Evolutionary conservation across 92 coral and sea anemone genomes (phyloP), one percentile per base, ranked within the genome.

Genomic region (Nematostella vectensis): DNA sequence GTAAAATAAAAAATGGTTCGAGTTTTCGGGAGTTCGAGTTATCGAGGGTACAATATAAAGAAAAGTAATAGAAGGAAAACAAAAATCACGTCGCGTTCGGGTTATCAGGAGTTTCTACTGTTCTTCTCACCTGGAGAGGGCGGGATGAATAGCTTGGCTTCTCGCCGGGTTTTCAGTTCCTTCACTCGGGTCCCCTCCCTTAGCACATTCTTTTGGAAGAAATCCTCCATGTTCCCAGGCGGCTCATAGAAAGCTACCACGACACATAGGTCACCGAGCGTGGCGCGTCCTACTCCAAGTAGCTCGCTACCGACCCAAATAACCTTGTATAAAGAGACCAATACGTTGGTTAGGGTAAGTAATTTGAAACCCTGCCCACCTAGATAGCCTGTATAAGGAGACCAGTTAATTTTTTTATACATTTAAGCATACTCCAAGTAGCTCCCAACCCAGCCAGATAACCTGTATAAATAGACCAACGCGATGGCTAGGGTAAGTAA

Each of bases 221-320:
- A 74, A 26, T 84, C 88, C 56, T 86, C 99, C 67, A 87, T 72
- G 73, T 93, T 93, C 12, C 99, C 99, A 1, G 99, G 97, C 11
- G 99, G 99, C 48, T 86, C 95, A 47, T 93, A 93, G 67, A 78
- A 93, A 2, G 99, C 93, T 3, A 93, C 99, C 10, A 86, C 99
- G 28, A 93, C 85, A 20, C 96, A 93, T 22, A 87, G 74, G 30
- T 93, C 96, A 43, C 76, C 83, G 17, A 65, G 68, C 0, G 65
- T 49, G 10, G 96, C 96, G 18, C 87, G 79, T 4, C 99, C 99
- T 19, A 93, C 96, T 29, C 99, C 99, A 38, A 93, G 77, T 60
- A 74, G 57, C 45, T 88, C 96, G 57, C 95, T 86, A 15, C 76
- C 79, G 59, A 67, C 82, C 99, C 99, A 93, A 33, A 93, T 81